phyloP scores from a whole-genome alignment of 2,113 vertebrate species.

The Pontoporia blainvillei region DNA sequence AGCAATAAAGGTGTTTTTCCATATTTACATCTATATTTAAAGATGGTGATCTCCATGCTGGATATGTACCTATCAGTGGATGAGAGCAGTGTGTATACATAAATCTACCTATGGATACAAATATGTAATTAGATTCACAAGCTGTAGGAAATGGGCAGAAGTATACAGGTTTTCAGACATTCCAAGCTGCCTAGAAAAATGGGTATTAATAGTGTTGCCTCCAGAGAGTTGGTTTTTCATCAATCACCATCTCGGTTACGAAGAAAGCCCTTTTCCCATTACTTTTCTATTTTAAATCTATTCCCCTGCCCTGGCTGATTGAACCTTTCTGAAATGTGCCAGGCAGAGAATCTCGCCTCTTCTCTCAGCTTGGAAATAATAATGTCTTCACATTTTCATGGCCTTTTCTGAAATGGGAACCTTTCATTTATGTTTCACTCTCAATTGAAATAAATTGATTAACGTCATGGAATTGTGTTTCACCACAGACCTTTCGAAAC shows the following conservation, averaged over 20 bases:
- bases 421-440: constrained; percentile 59
- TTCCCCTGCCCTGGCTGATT: constrained; percentile 42
- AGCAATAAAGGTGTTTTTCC: background rate
- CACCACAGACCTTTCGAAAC: constrained; percentile 50
- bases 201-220: constrained; percentile 26
- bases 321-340: constrained; percentile 54
- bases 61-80: background rate
- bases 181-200: constrained; percentile 29
- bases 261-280: constrained; percentile 48
- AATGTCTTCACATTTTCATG: constrained; percentile 62
- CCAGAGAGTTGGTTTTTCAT: constrained; percentile 19
- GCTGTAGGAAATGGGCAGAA: constrained; percentile 6
- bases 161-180: background rate
- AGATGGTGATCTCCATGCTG: background rate
- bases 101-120: background rate
- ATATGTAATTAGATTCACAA: background rate
- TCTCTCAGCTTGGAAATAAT: constrained; percentile 55
- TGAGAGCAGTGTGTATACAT: background rate
- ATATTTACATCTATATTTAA: constrained; percentile 17
- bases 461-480: constrained; percentile 32
- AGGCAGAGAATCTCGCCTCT: constrained; percentile 44
- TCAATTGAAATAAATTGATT: constrained; percentile 69
- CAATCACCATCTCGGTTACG: background rate
- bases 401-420: constrained; percentile 50
- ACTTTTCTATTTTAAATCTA: constrained; percentile 65